Evolutionary conservation across 2,888 invertebrate species (phyloP), one percentile per base, ranked within the genome.

Genomic region (Agriotes lineatus): DNA sequence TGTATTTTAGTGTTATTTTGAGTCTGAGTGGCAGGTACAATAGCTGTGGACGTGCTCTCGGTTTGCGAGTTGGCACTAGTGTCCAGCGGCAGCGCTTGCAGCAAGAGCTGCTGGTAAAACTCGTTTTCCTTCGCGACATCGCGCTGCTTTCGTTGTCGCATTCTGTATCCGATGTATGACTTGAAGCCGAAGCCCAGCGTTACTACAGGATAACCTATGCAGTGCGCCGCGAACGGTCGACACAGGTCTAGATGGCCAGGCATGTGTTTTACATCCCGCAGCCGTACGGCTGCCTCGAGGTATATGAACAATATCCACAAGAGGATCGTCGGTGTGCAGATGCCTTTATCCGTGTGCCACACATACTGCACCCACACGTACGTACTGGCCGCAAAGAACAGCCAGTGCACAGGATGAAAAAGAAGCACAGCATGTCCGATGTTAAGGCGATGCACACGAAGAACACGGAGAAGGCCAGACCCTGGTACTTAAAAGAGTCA

Each of bases 281-380:
- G 90, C 82, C 97, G 89, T 79, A 96, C 91, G 75, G 94, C 93
- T 74, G 95, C 96, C 87, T 98, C 98, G 82, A 96, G 90, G 87
- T 97, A 98, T 82, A 97, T 93, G 87, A 97, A 94, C 79, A 96
- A 87, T 85, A 95, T 90, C 95, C 97, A 98, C 78, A 98, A 88
- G 80, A 94, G 92, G 80, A 97, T 93, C 75, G 97, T 97, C 65
- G 97, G 97, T 83, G 96, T 88, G 87, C 97, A 97, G 78, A 97
- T 90, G 80, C 97, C 97, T 76, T 86, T 84, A 94, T 97, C 96
- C 89, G 96, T 96, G 85, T 96, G 96, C 97, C 97, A 98, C 75
- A 97, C 95, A 85, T 96, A 97, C 86, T 98, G 97, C 82, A 98
- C 95, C 97, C 97, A 99, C 74, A 99, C 97, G 86, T 98, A 99